phyloP scores from a whole-genome alignment of 2,888 invertebrate genomes.

The Idaea dimidiata region DNA sequence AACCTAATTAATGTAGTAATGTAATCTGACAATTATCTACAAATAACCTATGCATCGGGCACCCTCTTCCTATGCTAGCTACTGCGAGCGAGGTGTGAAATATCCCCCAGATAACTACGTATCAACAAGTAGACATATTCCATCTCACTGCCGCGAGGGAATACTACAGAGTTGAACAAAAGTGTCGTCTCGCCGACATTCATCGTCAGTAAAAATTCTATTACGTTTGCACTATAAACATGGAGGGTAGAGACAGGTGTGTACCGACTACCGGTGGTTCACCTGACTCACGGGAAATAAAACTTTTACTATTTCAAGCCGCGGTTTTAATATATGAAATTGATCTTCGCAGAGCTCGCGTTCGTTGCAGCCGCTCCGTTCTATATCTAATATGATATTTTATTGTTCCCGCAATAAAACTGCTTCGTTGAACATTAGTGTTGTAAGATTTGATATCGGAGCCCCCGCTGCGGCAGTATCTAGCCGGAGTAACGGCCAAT shows the following conservation, averaged over 20 bases:
- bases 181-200: constrained; percentile 33
- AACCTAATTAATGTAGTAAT: too few species aligned
- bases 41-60: too few species aligned
- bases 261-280: constrained; percentile 20
- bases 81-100: too few species aligned
- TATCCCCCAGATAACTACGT: too few species aligned
- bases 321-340: constrained; percentile 51
- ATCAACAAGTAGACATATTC: too few species aligned
- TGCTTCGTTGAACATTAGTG: constrained; percentile 39
- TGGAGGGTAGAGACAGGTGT: constrained; percentile 22
- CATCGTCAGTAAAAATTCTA: constrained; percentile 48
- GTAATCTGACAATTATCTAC: too few species aligned
- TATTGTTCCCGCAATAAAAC: constrained; percentile 43
- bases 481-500: constrained; percentile 29
- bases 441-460: constrained; percentile 33
- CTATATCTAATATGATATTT: constrained; percentile 39
- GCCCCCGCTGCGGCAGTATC: constrained; percentile 14
- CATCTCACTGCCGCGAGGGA: too few species aligned
- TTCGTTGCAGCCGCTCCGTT: constrained; percentile 17
- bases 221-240: constrained; percentile 43
- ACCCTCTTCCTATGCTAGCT: too few species aligned
- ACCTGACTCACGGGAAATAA: constrained; percentile 56
- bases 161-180: too few species aligned
- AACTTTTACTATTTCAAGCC: constrained; percentile 55
- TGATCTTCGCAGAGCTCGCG: constrained; percentile 34